These are phyloP conservation scores for Trinectes maculatus DNA, from an alignment of 2,113 vertebrate species.

Conservation along the genomic window DNA sequence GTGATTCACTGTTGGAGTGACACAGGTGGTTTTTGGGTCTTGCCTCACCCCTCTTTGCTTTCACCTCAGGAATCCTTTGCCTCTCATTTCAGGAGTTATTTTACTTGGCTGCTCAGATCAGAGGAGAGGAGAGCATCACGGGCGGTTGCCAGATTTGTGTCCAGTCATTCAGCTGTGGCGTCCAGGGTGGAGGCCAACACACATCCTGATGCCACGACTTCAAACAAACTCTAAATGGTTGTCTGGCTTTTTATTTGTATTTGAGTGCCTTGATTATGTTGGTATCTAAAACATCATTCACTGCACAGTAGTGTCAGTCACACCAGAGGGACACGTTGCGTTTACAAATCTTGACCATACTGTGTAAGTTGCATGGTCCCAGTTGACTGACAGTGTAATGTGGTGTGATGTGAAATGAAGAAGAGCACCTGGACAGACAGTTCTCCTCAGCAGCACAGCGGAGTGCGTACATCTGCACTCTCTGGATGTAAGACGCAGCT, in stretches of 20 bases:
- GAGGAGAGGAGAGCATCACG: constrained; percentile 36
- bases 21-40: constrained; percentile 27
- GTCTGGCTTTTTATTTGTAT: neutral
- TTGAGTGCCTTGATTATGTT: neutral
- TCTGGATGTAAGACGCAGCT: constrained; percentile 83
- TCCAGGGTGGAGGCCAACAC: constrained; percentile 40
- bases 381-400: neutral
- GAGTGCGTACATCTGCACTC: constrained; percentile 83
- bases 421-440: constrained; percentile 82
- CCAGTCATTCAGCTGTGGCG: constrained; percentile 39
- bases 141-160: constrained; percentile 45
- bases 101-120: constrained; percentile 58
- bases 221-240: constrained; percentile 8
- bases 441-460: constrained; percentile 86
- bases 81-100: constrained; percentile 58
- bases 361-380: too few relatives aligned
- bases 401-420: neutral
- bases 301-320: neutral
- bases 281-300: neutral
- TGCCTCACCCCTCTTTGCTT: constrained; percentile 28
- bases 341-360: neutral
- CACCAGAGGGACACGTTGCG: too few relatives aligned
- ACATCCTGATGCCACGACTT: constrained; percentile 27
- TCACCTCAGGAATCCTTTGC: constrained; percentile 58
- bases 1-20: constrained; percentile 24